Base-by-base conservation (phyloP, 2,888 invertebrate genomes). In the Eupeodes luniger region DNA sequence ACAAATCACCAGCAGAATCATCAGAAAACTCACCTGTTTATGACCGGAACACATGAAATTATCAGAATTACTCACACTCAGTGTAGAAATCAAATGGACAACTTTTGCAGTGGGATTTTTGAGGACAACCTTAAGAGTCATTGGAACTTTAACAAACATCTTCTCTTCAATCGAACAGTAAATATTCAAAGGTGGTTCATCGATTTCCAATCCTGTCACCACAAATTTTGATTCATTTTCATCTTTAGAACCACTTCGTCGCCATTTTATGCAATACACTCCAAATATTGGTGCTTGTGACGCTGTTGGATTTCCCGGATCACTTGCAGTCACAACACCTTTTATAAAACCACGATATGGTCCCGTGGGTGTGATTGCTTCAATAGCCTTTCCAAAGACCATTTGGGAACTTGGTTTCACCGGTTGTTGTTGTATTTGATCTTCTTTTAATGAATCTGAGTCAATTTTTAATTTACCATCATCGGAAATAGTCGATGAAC, bases 21-120 rank as follows among this genome's bases (percentile, higher is more conserved):
- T 11, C 0, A 27, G 27, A 6, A 0, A 34, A 34, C 83, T 82
- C 91, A 97, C 96, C 95, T 98, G 97, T 94, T 98, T 98, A 92
- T 98, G 98, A 3, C 99, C 99, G 85, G 98, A 96, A 94, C 98
- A 98, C 97, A 99, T 98, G 93, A 99, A 99, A 57, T 97, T 97
- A 93, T 99, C 98, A 47, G 93, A 91, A 80, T 92, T 93, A 89
- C 92, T 93, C 49, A 93, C 93, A 74, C 92, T 92, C 12, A 94
- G 89, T 12, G 91, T 91, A 34, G 93, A 92, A 82, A 92, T 92
- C 57, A 94, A 91, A 91, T 93, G 93, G 10, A 94, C 88, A n/a
- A 93, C 92, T 89, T 93, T 92, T 40, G 91, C 89, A 19, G 93
- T 92, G 55, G 94, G 93, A 91, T 94, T 94, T 81, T 92, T 93